Evolutionary conservation across 2,888 invertebrate genomes (phyloP), one percentile per base, ranked within the genome.

Genomic region (Drosophila kuntzei): DNA sequence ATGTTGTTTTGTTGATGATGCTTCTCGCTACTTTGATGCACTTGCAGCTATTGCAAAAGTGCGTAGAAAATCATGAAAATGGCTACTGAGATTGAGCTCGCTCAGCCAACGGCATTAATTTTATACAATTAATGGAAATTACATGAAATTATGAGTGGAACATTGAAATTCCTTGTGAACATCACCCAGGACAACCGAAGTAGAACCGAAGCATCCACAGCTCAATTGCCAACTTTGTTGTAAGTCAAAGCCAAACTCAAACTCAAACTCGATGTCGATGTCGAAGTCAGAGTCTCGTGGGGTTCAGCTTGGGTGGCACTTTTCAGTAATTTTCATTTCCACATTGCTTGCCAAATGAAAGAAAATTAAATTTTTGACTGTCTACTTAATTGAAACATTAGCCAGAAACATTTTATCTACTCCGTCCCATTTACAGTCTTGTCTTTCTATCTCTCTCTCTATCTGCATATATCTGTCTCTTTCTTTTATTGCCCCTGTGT

Each of bases 381-480:
- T 79, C 80, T 78, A 66, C 83, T 89, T 89, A 89, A 89, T 89
- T 89, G 90, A 89, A 90, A 90, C 89, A 89, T 90, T 89, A 89
- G 86, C 89, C 83, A 64, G 69, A 81, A 80, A 76, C 78, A 76
- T 84, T 82, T 78, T 75, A 80, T 74, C 78, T 71, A 54, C 75
- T 70, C 73, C 41, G 43, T 53, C 34, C 43, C 58, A 37, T 32
- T 62, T 27, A 11, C 27, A 34, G n/a, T 12, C 12, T 22, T 29
- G 41, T 9, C 27, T 2, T 2, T 27, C 34, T n/a, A n/a, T 43
- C 53, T n/a, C 12, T 41, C 11, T 22, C 43, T 20, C 20, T 36
- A 1, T 1, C 16, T 11, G 47, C 11, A 51, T 20, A 41, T 34
- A n/a, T 36, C 44, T 9, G n/a, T 32, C 32, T 43, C 14, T 41